Percentiles rank a stretch among this genome's conserved stretches.
Evolutionary conservation across 1,140 invertebrate genomes (phyloP).

Genomic region (Drosophila ercepeae): DNA sequence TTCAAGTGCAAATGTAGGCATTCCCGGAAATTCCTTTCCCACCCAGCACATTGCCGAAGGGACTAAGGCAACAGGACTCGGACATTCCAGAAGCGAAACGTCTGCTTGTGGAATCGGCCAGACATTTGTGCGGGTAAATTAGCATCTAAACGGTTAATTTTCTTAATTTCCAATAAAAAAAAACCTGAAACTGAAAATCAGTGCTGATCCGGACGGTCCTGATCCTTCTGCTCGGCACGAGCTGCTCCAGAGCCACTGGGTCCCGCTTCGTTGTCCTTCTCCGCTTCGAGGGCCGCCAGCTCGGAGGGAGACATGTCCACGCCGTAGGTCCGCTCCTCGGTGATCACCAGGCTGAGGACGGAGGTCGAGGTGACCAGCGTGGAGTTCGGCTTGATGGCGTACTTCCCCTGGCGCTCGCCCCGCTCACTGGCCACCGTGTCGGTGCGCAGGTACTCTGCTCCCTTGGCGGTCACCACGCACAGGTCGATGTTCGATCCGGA

Average conservation of each 20-base stretch:
- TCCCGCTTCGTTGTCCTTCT: neutral
- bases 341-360: constrained; percentile 39
- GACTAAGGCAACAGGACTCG: neutral
- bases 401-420: constrained; percentile 84
- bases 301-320: neutral
- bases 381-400: constrained; percentile 63
- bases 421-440: constrained; percentile 94
- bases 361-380: constrained; percentile 65
- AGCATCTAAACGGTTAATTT: constrained; percentile 31
- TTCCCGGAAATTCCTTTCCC: constrained; percentile 2
- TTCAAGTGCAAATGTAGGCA: neutral
- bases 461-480: constrained; percentile 94
- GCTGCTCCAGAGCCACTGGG: neutral
- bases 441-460: constrained; percentile 91
- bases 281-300: neutral
- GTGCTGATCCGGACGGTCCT: neutral
- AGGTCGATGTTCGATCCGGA: constrained; percentile 98
- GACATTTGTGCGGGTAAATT: constrained; percentile 12
- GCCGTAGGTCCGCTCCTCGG: constrained; percentile 34
- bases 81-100: constrained; percentile 1
- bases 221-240: neutral
- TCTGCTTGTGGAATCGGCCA: constrained; percentile 7
- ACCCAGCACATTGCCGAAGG: neutral
- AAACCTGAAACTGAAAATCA: neutral
- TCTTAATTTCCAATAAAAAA: constrained; percentile 2